Conservation (phyloP, 2,113 vertebrate species). For the Leuciscus idus region DNA sequence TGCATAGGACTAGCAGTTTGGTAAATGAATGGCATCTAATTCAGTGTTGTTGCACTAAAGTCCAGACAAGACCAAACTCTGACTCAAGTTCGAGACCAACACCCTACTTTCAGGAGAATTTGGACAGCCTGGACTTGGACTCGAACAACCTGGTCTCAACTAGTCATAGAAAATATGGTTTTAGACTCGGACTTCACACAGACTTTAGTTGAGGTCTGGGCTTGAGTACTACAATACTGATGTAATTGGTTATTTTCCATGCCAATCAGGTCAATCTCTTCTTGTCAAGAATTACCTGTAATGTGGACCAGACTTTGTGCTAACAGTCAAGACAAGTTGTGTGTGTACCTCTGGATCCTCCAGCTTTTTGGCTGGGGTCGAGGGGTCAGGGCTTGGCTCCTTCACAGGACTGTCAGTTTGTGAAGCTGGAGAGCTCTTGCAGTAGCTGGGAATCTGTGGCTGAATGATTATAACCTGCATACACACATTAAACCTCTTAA, state of each 20-base stretch:
- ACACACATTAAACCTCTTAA: conserved; percentile 24
- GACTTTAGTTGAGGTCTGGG: too few relatives aligned
- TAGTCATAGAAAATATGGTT: too few relatives aligned
- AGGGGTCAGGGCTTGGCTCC: conserved; percentile 76
- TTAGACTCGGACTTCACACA: too few relatives aligned
- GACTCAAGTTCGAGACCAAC: not conserved
- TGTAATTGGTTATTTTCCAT: not conserved
- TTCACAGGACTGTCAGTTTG: conserved; percentile 78
- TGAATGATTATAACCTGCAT: conserved; percentile 94
- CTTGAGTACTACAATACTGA: not conserved
- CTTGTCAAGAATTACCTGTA: not conserved
- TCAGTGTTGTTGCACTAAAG: not conserved
- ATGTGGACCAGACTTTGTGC: not conserved
- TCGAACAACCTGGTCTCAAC: too few relatives aligned
- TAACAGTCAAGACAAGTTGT: not conserved
- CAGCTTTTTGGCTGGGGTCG: conserved; percentile 81
- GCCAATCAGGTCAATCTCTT: not conserved
- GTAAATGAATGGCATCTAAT: not conserved
- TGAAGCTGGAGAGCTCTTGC: conserved; percentile 77
- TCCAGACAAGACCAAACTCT: not conserved
- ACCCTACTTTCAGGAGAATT: too few relatives aligned
- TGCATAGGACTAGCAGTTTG: not conserved
- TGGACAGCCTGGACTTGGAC: too few relatives aligned
- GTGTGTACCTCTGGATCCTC: conserved; percentile 79
- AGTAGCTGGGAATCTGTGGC: conserved; percentile 82